phyloP scores from a whole-genome alignment of 2,888 invertebrate genomes.

The Barypeithes pellucidus region DNA sequence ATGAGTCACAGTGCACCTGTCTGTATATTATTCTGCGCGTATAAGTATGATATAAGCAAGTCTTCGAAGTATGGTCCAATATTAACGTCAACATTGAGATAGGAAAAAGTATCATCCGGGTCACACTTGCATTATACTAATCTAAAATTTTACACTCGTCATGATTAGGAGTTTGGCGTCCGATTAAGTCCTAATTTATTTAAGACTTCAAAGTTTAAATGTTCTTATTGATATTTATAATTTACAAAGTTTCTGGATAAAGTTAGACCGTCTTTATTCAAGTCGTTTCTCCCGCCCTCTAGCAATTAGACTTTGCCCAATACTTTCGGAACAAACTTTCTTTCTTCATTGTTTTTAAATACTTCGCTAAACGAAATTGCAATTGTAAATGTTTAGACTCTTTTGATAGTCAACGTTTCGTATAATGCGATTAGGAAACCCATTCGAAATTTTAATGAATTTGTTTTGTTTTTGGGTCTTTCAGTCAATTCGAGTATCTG shows the following conservation, averaged over 20 bases:
- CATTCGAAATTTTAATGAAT: slow-evolving; percentile 34
- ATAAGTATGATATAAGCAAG: too few relatives aligned
- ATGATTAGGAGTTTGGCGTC: too few relatives aligned
- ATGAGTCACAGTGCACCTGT: too few relatives aligned
- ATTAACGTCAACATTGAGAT: too few relatives aligned
- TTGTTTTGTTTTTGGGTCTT: slow-evolving; percentile 17
- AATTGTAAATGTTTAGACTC: slow-evolving; percentile 29
- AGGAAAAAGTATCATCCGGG: too few relatives aligned
- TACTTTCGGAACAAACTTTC: slow-evolving; percentile 13
- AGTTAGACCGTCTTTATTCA: slow-evolving; percentile 34
- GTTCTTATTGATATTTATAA: slow-evolving; percentile 33
- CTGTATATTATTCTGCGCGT: too few relatives aligned
- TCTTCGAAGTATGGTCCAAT: too few relatives aligned
- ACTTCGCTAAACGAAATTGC: slow-evolving; percentile 23
- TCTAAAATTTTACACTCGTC: too few relatives aligned
- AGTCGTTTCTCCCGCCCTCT: slow-evolving; percentile 21
- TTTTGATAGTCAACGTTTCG: slow-evolving; percentile 31
- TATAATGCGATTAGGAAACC: slow-evolving; percentile 28
- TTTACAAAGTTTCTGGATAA: slow-evolving; percentile 32
- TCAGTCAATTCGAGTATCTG: slow-evolving; percentile 12
- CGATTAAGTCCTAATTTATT: slow-evolving; percentile 7
- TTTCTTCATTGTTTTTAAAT: slow-evolving; percentile 34
- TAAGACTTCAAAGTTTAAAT: slow-evolving; percentile 22
- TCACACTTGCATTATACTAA: too few relatives aligned
- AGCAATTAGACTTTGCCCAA: slow-evolving; percentile 26